These are phyloP conservation scores for Cantharis lateralis DNA, from an alignment of 2,888 invertebrate genomes.

Conservation along the genomic window DNA sequence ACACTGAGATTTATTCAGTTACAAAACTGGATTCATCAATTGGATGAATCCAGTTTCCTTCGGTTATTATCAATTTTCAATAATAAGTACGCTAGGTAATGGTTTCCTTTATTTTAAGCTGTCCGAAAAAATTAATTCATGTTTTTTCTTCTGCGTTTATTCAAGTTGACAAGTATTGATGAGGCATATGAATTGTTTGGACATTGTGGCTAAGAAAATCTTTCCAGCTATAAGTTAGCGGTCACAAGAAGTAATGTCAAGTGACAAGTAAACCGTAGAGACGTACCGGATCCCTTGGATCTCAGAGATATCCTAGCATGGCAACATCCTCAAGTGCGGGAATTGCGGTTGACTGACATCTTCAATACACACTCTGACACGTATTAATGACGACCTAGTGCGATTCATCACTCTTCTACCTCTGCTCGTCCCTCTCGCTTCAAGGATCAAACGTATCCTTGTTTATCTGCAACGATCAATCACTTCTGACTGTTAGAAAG, in stretches of 20 bases:
- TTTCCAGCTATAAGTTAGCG: conserved; percentile 46
- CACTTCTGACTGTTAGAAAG: conserved; percentile 58
- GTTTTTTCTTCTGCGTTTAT: conserved; percentile 17
- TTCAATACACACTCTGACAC: conserved; percentile 56
- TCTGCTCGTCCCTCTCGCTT: conserved; percentile 46
- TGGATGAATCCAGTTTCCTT: no score
- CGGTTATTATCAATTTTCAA: no score
- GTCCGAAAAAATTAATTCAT: neutral
- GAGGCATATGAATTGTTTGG: conserved; percentile 35
- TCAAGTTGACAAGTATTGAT: conserved; percentile 36
- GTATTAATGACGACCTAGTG: conserved; percentile 57
- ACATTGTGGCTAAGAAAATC: conserved; percentile 39
- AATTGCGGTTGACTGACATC: conserved; percentile 51
- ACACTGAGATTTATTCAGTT: neutral
- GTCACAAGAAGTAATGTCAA: conserved; percentile 40
- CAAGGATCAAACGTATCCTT: conserved; percentile 57
- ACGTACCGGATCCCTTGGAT: conserved; percentile 37
- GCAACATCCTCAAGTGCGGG: conserved; percentile 30
- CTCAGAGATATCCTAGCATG: conserved; percentile 30
- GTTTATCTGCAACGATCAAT: conserved; percentile 57
- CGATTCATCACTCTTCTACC: conserved; percentile 58
- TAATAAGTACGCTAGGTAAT: neutral
- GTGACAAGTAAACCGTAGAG: conserved; percentile 45
- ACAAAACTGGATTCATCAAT: neutral
- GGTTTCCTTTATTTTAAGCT: neutral